Evolutionary conservation across 2,797 vertebrate species (phyloP).

Genomic region (Smutsia temminckii): DNA sequence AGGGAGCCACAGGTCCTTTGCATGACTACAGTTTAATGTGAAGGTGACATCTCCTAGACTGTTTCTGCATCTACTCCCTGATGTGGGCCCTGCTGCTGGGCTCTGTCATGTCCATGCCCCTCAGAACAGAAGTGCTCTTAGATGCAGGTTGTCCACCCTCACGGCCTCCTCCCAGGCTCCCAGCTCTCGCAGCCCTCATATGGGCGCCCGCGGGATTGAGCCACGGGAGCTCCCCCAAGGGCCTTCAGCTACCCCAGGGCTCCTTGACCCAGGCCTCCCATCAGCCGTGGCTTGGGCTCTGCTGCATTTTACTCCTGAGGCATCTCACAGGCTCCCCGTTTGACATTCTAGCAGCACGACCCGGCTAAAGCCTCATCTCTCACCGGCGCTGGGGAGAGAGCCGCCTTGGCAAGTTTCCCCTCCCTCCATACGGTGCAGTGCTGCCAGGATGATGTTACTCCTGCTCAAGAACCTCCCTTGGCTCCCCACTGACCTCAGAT

Average conservation of each 20-base stretch:
- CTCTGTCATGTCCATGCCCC: fast-evolving
- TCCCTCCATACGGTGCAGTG: fast-evolving
- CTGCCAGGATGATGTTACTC: not conserved
- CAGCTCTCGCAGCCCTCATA: not conserved
- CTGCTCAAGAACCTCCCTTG: not conserved
- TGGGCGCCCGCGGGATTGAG: not conserved
- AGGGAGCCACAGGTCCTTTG: not conserved
- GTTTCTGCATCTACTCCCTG: not conserved
- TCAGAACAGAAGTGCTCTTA: not conserved
- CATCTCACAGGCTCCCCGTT: fast-evolving
- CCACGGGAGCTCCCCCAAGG: not conserved
- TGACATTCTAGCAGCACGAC: fast-evolving
- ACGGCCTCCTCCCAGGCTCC: not conserved
- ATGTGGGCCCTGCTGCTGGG: fast-evolving
- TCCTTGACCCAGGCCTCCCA: not conserved
- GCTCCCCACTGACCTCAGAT: not conserved
- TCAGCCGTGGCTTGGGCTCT: not conserved
- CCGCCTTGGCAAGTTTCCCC: not conserved
- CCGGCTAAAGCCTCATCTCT: not conserved
- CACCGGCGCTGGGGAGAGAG: not conserved
- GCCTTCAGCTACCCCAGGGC: not conserved
- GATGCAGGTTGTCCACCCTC: not conserved
- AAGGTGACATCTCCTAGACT: not conserved
- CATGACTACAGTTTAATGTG: not conserved
- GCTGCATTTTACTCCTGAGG: not conserved